Evolutionary conservation across 2,888 invertebrate species (phyloP).

Genomic region (Chymomyza fuscimana): DNA sequence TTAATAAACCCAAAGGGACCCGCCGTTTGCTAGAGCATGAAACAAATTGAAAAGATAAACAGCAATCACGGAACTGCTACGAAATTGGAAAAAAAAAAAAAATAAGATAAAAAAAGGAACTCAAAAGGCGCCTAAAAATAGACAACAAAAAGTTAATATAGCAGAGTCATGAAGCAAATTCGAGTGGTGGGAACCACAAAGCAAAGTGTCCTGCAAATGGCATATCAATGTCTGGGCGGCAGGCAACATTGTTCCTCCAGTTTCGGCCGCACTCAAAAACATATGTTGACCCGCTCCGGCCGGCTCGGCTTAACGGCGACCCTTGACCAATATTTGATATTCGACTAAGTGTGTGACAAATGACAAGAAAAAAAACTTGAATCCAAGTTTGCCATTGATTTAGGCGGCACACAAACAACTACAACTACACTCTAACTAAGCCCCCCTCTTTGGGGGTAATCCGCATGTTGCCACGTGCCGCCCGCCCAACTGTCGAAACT

Average conservation of each 20-base stretch:
- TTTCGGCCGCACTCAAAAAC: slow-evolving; percentile 55
- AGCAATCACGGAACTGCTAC: background rate
- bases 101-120: too few species aligned
- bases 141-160: slow-evolving; percentile 11
- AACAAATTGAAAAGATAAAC: background rate
- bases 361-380: background rate
- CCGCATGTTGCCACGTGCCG: slow-evolving; percentile 14
- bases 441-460: background rate
- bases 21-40: background rate
- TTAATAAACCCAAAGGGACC: slow-evolving; percentile 6
- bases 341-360: slow-evolving; percentile 1
- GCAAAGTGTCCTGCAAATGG: slow-evolving; percentile 46
- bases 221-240: slow-evolving; percentile 27
- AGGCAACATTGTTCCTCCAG: background rate
- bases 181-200: background rate
- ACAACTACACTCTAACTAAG: slow-evolving; percentile 20
- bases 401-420: background rate
- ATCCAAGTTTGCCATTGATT: background rate
- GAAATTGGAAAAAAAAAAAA: background rate
- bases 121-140: slow-evolving; percentile 8
- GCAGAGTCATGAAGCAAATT: slow-evolving; percentile 18
- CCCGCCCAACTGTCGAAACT: slow-evolving; percentile 12
- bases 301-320: background rate
- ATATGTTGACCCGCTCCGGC: slow-evolving; percentile 34
- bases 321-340: background rate